Percentiles rank a stretch among this genome's conserved stretches.
Conservation (phyloP, 64 coral and sea anemone genomes). For the Montipora sp. region DNA sequence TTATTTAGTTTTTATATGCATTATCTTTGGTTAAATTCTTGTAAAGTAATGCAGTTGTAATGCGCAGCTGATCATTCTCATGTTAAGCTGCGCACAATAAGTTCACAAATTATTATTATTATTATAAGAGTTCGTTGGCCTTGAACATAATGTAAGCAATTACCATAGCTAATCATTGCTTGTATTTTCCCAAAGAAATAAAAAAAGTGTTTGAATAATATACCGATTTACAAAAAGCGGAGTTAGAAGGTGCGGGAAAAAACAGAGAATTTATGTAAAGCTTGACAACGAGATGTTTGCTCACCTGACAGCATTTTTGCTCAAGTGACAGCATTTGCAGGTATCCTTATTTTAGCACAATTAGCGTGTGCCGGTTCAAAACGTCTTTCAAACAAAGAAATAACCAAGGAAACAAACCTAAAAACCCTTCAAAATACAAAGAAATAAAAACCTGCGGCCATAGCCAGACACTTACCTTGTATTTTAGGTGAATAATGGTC, state of each 20-base stretch:
- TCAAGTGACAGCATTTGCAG: neutral
- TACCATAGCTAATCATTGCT: no score
- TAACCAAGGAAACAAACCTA: neutral
- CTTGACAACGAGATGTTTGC: constrained; percentile 8
- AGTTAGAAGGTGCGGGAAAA: constrained; percentile 3
- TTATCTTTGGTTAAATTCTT: no score
- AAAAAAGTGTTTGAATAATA: constrained; percentile 1
- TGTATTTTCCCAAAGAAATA: neutral
- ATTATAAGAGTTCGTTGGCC: no score
- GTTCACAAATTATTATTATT: no score
- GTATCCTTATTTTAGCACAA: neutral
- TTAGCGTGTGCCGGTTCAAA: neutral
- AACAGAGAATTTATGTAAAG: neutral
- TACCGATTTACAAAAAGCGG: constrained; percentile 2
- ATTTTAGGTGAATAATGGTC: constrained; percentile 5
- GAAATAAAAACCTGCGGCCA: neutral
- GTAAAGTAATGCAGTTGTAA: no score
- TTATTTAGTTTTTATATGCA: no score
- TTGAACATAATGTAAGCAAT: no score
- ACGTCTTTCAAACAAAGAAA: neutral
- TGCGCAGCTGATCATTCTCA: no score
- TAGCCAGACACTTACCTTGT: constrained; percentile 7
- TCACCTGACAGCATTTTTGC: neutral
- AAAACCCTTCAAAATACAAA: no score
- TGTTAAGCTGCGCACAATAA: no score